These are phyloP conservation scores for Eurystomus gularis DNA, from an alignment of 2,113 vertebrate genomes.

Conservation along the genomic window DNA sequence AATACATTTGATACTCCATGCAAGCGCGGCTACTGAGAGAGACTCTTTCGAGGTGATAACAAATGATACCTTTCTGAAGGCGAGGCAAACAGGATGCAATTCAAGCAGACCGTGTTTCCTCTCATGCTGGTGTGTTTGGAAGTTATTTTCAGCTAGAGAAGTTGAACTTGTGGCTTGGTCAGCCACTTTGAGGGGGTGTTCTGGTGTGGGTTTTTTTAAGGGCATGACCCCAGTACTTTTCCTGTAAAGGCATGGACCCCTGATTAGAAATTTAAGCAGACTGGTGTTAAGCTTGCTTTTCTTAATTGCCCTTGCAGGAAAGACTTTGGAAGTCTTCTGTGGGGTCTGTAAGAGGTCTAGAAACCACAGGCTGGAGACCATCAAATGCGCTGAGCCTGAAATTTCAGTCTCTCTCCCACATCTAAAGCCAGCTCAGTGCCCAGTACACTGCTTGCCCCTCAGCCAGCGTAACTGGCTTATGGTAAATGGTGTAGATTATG, in stretches of 20 bases:
- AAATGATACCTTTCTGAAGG: neutral
- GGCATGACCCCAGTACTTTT: neutral
- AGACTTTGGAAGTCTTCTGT: neutral
- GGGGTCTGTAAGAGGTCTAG: neutral
- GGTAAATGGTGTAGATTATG: slow-evolving; percentile 44
- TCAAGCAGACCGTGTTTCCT: neutral
- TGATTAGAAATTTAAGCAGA: neutral
- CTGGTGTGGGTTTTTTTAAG: neutral
- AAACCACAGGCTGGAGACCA: neutral
- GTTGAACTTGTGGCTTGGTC: neutral
- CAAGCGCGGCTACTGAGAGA: neutral
- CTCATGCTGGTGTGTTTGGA: neutral
- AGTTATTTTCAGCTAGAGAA: slow-evolving; percentile 7
- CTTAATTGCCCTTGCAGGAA: neutral
- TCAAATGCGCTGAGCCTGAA: neutral
- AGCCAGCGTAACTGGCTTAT: slow-evolving; percentile 20
- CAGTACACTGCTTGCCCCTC: neutral
- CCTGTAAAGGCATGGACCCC: neutral
- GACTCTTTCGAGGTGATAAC: neutral
- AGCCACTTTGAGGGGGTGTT: neutral
- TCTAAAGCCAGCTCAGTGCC: neutral
- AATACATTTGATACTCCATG: neutral
- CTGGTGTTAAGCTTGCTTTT: neutral
- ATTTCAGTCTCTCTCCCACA: neutral
- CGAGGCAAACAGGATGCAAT: slow-evolving; percentile 11